Percentiles rank a stretch among this genome's conserved stretches.
Evolutionary conservation across 2,113 vertebrate genomes (phyloP).

Genomic region (Semnornis frantzii): DNA sequence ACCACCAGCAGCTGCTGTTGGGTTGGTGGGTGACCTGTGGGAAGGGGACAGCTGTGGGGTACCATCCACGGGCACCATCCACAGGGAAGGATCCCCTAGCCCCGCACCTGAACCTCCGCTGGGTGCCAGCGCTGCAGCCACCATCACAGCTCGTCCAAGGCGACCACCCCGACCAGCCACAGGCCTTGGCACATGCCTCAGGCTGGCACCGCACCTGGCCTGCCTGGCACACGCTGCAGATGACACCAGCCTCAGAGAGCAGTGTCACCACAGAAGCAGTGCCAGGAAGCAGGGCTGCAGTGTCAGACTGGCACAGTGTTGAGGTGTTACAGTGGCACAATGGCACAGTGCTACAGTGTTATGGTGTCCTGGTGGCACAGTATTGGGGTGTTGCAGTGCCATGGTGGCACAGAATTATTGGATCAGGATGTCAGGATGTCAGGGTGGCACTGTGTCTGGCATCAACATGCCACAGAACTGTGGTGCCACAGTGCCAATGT

Average conservation of each 20-base stretch:
- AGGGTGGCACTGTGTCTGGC: too few species aligned
- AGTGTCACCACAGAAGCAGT: not conserved
- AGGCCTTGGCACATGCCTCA: constrained; percentile 72
- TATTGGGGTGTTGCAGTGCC: too few species aligned
- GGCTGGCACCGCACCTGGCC: constrained; percentile 80
- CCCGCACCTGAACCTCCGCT: constrained; percentile 84
- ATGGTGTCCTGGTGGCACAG: too few species aligned
- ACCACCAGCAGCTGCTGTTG: constrained; percentile 48
- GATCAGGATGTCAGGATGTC: too few species aligned
- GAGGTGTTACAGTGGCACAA: too few species aligned
- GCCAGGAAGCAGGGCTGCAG: not conserved
- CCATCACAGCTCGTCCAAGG: constrained; percentile 85
- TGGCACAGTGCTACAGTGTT: too few species aligned
- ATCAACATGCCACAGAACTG: too few species aligned
- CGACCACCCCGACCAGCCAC: constrained; percentile 90
- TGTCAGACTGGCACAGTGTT: too few species aligned
- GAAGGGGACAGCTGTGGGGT: not conserved
- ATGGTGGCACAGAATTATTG: too few species aligned
- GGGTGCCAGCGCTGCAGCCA: constrained; percentile 80
- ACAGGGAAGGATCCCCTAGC: too few species aligned
- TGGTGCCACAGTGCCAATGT: not conserved
- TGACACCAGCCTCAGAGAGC: too few species aligned
- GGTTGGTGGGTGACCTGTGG: constrained; percentile 80
- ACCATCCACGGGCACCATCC: not conserved
- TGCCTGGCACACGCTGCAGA: constrained; percentile 76